Evolutionary conservation across 2,113 vertebrate species (phyloP).

Genomic region (Anser cygnoides): DNA sequence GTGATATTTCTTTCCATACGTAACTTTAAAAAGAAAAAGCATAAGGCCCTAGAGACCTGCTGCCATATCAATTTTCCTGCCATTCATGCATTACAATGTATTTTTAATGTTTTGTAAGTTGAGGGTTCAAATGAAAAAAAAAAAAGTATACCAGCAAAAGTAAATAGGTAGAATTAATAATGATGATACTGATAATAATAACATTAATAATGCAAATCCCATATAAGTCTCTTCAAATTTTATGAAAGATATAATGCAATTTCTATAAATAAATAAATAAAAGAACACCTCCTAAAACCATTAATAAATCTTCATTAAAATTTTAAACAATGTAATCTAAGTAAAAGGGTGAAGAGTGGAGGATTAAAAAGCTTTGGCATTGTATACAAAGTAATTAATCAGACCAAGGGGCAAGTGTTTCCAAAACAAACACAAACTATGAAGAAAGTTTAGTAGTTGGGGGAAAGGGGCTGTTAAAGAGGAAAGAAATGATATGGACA

Average conservation of each 20-base stretch:
- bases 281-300: neutral
- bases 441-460: neutral
- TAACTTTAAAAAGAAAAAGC: neutral
- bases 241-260: slow-evolving; percentile 4
- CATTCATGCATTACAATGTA: neutral
- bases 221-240: neutral
- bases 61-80: neutral
- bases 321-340: slow-evolving; percentile 30
- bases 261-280: neutral
- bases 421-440: neutral
- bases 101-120: slow-evolving; percentile 20
- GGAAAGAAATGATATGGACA: neutral
- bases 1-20: neutral
- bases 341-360: neutral
- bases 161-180: slow-evolving; percentile 40
- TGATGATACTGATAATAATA: neutral
- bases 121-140: slow-evolving; percentile 1
- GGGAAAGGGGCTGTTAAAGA: neutral
- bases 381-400: neutral
- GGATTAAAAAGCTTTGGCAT: neutral
- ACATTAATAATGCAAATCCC: slow-evolving; percentile 53
- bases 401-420: neutral
- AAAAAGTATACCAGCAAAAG: neutral
- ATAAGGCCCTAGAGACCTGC: neutral
- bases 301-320: slow-evolving; percentile 55